Base-by-base conservation (phyloP, 1,140 invertebrate genomes). In the Drosophila setifemur region DNA sequence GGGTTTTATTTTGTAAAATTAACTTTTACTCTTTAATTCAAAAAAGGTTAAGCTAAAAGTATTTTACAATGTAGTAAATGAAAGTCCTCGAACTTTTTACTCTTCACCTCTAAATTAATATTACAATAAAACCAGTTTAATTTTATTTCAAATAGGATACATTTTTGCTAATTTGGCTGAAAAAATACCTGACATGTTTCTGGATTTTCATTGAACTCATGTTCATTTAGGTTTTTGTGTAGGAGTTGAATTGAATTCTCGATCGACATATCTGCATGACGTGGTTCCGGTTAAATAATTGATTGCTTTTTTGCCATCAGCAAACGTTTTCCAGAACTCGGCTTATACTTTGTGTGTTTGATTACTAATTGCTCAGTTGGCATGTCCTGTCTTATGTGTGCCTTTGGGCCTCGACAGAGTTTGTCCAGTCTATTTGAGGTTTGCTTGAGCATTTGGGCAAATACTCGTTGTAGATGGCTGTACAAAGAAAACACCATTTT, bases 401-500 rank as follows among this genome's bases (percentile, higher is more conserved):
- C 52, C 45, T 55, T 47, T 23, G 44, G 14, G 58, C 3, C 45
- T 33, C 9, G 60, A 53, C 78, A 70, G n/a, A n/a, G n/a, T 85
- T 83, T 83, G 69, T 85, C 40, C 60, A 42, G 70, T 74, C 70
- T 64, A 78, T 73, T 85, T 74, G 63, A 78, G 64, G 54, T 29
- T 60, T 52, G 57, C 52, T 29, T 45, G 18, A 49, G 29, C 11
- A 25, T n/a, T 60, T 70, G 12, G 48, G 60, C 57, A 73, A 73
- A 83, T 64, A 66, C 45, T 33, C 23, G 35, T 53, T 45, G 44
- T 33, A 26, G 26, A 4, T 7, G 6, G 8, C 21, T 5, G 33
- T 39, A 57, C 44, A 54, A 60, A 64, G 53, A 29, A 70, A 71
- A 60, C 55, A 48, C 35, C 44, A 71, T 54, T 68, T 44, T 67